phyloP scores from a whole-genome alignment of 2,888 invertebrate species.

The Limnephilus lunatus region DNA sequence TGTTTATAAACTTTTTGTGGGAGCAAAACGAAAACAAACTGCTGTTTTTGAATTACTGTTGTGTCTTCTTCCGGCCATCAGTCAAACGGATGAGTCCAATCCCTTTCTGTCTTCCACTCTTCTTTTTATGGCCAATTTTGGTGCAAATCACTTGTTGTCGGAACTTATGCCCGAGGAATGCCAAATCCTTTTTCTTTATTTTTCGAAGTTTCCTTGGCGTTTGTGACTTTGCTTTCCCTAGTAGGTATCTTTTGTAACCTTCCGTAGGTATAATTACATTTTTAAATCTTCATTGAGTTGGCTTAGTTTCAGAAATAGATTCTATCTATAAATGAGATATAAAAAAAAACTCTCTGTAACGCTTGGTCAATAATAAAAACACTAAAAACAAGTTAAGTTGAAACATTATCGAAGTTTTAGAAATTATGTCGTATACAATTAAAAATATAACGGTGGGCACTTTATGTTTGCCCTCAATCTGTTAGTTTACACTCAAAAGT shows the following conservation, averaged over 20 bases:
- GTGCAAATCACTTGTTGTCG: neutral
- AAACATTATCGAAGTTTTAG: neutral
- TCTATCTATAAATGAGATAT: too few species aligned
- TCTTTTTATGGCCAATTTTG: neutral
- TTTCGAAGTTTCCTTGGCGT: neutral
- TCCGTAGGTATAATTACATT: neutral
- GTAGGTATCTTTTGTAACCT: neutral
- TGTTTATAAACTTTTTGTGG: too few species aligned
- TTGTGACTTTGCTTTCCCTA: neutral
- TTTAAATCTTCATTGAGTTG: neutral
- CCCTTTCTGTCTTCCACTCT: neutral
- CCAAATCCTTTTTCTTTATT: neutral
- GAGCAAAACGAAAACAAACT: too few species aligned
- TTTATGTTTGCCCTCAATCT: neutral
- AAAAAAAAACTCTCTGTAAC: too few species aligned
- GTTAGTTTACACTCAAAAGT: neutral
- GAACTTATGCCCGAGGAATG: neutral
- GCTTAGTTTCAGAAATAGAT: neutral
- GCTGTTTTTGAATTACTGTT: too few species aligned
- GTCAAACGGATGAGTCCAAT: neutral
- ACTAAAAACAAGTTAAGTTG: neutral
- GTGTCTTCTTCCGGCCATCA: neutral
- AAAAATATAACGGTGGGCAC: too few species aligned
- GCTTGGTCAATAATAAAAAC: neutral
- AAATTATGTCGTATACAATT: too few species aligned